Conservation (phyloP, 2,797 vertebrate genomes). For the Pelobates cultripes region DNA sequence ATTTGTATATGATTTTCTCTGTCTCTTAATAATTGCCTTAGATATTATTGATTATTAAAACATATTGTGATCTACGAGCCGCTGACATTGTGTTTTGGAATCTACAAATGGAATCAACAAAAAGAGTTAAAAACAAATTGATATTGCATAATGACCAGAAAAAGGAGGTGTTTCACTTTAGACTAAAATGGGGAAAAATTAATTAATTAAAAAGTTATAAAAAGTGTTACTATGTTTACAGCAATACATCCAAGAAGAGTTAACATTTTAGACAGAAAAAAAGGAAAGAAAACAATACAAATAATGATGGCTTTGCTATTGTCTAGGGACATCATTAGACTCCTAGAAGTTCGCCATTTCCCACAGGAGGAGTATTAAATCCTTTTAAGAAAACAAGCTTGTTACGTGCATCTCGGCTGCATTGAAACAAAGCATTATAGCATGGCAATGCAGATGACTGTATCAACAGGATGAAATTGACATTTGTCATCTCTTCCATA, state of each 20-base stretch:
- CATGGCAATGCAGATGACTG: neutral
- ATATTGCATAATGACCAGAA: no score
- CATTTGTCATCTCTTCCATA: no score
- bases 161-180: no score
- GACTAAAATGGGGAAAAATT: no score
- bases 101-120: no score
- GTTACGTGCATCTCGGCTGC: constrained; percentile 17
- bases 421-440: constrained; percentile 34
- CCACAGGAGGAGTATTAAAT: constrained; percentile 29
- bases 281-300: constrained; percentile 17
- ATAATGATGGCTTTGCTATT: constrained; percentile 48
- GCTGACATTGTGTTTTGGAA: no score
- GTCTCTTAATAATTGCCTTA: no score
- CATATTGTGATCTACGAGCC: no score
- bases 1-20: no score
- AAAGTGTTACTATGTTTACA: neutral
- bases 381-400: constrained; percentile 20
- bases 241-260: neutral
- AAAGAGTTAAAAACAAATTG: no score
- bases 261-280: neutral
- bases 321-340: constrained; percentile 58
- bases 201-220: no score
- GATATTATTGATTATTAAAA: no score
- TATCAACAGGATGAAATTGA: constrained; percentile 20
- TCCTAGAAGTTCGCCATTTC: constrained; percentile 28